Evolutionary conservation across 2,113 vertebrate genomes (phyloP).

Genomic region (Dicentrarchus labrax): DNA sequence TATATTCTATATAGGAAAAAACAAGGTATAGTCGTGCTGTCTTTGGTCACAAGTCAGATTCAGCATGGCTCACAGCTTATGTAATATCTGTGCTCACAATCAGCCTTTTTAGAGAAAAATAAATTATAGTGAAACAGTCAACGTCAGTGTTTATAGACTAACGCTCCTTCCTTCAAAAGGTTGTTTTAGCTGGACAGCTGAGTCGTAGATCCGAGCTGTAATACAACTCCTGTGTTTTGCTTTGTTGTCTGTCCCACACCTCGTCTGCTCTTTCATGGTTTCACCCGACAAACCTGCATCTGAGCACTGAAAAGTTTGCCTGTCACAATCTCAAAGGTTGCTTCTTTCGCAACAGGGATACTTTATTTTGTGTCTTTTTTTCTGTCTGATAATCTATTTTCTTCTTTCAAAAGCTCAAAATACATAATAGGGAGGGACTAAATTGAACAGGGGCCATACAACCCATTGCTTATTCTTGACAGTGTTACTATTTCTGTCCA

Average conservation of each 20-base stretch:
- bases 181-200: background rate
- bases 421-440: constrained; percentile 29
- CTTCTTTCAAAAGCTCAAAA: constrained; percentile 51
- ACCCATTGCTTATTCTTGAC: constrained; percentile 54
- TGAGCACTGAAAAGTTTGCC: background rate
- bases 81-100: background rate
- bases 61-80: background rate
- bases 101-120: background rate
- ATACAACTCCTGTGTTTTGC: constrained; percentile 8
- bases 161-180: background rate
- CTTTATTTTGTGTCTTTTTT: constrained; percentile 2
- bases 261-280: constrained; percentile 10
- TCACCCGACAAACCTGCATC: constrained; percentile 22
- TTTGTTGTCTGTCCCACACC: constrained; percentile 8
- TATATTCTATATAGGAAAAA: background rate
- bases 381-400: constrained; percentile 32
- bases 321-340: constrained; percentile 49
- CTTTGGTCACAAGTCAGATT: background rate
- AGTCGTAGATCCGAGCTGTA: constrained; percentile 3
- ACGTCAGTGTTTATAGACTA: constrained; percentile 2
- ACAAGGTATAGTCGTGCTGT: background rate
- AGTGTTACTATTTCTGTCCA: constrained; percentile 74
- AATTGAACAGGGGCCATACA: constrained; percentile 28
- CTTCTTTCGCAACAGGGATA: background rate
- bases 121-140: background rate